Base-by-base conservation (phyloP, 2,797 vertebrate species). In the Oceanodroma leucorhoa region DNA sequence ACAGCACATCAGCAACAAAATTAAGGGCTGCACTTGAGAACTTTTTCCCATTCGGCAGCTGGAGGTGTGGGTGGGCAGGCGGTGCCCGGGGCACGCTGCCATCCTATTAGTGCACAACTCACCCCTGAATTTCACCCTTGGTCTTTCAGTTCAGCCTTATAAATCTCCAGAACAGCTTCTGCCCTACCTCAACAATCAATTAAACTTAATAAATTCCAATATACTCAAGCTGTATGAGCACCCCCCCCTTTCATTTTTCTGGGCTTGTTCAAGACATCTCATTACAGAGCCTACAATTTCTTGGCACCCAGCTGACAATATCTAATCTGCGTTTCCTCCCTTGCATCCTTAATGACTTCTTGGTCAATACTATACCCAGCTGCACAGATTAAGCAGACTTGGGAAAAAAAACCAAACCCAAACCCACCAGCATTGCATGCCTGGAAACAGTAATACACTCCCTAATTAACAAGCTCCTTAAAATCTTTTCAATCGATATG, bases 291-390 rank as follows among this genome's bases (percentile, higher is more conserved):
- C 67, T 83, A 62, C 80, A 67, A 58, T 90, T 87, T 70, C 87
- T 92, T 96, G 93, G 93, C 92, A 94, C 22, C 27, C 70, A 77
- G 87, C 73, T 95, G 92, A 80, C 86, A 90, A 36, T 46, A 89
- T 67, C 85, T 75, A 75, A 94, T 80, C 78, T 45, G 30, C 2
- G 11, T 69, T 82, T 78, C 83, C 94, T 94, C 54, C 71, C 30
- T 66, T 70, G 80, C 87, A 94, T 89, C 41, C 91, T 60, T 95
- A 95, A 95, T 94, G 85, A 78, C 72, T 66, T 77, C 76, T 61
- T 65, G 89, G 86, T 93, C 94, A 89, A 96, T 94, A 90, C 40
- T 23, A n/a, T 12, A 58, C 10, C 65, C 82, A 94, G 45, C 19
- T 83, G 62, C 50, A 95, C 2, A 82, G 80, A 93, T 67, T 71